A percentile compares a stretch with the other conserved stretches of the same genome.
These are phyloP conservation scores for Oxytorus armatus DNA, from an alignment of 2,888 invertebrate genomes.

Conservation along the genomic window DNA sequence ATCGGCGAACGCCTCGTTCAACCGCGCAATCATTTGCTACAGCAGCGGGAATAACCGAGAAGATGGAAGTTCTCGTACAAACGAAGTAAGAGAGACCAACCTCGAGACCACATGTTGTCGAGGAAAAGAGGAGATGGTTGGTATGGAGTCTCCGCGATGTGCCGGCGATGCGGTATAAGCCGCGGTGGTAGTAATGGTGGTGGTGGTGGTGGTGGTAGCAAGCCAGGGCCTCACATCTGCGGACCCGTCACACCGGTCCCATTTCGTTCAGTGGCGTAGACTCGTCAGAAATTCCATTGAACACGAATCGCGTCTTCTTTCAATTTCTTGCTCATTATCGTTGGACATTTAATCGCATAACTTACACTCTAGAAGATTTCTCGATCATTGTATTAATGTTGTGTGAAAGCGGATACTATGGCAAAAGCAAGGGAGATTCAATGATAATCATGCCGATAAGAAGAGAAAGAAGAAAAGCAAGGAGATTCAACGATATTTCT, in stretches of 20 bases:
- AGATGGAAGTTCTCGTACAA: slow-evolving; percentile 41
- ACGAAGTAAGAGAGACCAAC: slow-evolving; percentile 46
- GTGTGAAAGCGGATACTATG: no score
- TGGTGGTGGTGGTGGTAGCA: slow-evolving; percentile 47
- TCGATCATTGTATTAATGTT: neutral
- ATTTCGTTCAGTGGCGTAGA: slow-evolving; percentile 80
- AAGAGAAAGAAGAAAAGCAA: slow-evolving; percentile 18
- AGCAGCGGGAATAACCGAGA: slow-evolving; percentile 31
- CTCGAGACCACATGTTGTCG: slow-evolving; percentile 77
- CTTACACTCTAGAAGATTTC: neutral
- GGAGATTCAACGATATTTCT: slow-evolving; percentile 29
- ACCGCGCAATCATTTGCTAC: slow-evolving; percentile 73
- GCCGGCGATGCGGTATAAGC: slow-evolving; percentile 41
- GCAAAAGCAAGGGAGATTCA: no score
- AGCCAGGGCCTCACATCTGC: slow-evolving; percentile 72
- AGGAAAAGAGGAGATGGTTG: slow-evolving; percentile 69
- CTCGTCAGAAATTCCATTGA: slow-evolving; percentile 59
- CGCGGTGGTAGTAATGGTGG: slow-evolving; percentile 66
- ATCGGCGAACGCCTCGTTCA: slow-evolving; percentile 48
- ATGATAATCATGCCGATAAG: neutral
- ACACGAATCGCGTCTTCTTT: slow-evolving; percentile 28
- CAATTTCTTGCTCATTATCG: slow-evolving; percentile 19
- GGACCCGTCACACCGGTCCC: slow-evolving; percentile 83
- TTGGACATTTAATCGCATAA: slow-evolving; percentile 8
- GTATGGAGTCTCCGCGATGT: slow-evolving; percentile 43